phyloP scores from a whole-genome alignment of 2,113 vertebrate species.

The Chloebia gouldiae region DNA sequence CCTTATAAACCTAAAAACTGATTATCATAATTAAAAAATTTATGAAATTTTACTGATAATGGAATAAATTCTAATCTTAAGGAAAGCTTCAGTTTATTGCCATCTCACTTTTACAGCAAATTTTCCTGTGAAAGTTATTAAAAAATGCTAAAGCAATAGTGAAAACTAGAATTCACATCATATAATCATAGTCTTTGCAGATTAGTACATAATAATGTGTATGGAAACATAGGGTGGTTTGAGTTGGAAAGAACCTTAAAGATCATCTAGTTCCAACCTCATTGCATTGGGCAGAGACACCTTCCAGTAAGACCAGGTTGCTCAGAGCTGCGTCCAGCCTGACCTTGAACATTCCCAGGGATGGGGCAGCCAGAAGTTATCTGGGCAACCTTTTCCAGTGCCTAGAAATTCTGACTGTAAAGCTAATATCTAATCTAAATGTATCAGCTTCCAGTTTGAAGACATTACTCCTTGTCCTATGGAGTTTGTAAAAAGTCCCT shows the following conservation, averaged over 20 bases:
- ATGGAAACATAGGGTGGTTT: background rate
- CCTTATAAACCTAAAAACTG: background rate
- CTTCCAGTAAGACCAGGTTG: no score
- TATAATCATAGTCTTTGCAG: background rate
- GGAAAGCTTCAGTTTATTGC: background rate
- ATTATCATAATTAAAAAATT: background rate
- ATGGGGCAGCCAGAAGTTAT: no score
- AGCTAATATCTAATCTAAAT: background rate
- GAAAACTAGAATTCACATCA: background rate
- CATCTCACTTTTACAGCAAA: background rate
- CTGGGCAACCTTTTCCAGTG: background rate
- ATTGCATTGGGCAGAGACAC: rapidly evolving
- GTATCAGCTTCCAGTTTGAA: background rate
- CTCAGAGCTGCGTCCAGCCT: background rate
- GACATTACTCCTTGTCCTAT: background rate
- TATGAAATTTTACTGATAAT: background rate
- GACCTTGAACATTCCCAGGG: background rate
- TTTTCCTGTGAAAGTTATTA: background rate
- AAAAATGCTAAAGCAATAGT: background rate
- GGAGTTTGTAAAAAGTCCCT: background rate
- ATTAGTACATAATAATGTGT: background rate
- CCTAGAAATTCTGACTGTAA: background rate
- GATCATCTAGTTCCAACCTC: background rate
- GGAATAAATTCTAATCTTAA: background rate
- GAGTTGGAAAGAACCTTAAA: background rate